Evolutionary conservation across 2,113 vertebrate genomes (phyloP), one percentile per base, ranked within the genome.

Genomic region (Amazona vittata): DNA sequence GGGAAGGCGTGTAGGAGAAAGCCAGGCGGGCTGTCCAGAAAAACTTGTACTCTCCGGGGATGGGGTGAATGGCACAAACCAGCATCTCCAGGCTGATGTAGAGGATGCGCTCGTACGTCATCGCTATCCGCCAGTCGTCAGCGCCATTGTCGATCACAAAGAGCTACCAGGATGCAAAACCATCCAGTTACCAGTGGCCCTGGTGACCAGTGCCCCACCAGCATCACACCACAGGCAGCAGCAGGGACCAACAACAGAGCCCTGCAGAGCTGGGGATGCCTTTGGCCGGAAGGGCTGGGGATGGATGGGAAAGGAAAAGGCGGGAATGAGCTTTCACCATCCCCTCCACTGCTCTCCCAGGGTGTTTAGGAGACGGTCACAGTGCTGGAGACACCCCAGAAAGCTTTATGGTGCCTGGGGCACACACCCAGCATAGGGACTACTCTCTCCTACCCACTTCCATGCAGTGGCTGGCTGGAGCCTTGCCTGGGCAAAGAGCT

Each of bases 91-190:
- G 97, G 85, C 99, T 98, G 90, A 99, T 99, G 95, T 99, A 99
- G 89, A 99, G 98, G 94, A 99, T 99, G 89, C 99, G 98, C 97
- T 99, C 99, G 22, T 99, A 99, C 0, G 99, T 99, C 99, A 99
- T 99, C 43, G 99, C 99, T 67, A 99, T 99, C 94, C 99, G 98
- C 99, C 99, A 99, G 98, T 99, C 99, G 12, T 99, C 99, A 0
- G 99, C 99, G 8, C 99, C 99, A 1, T 99, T 99, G 98, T 99
- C 99, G 12, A 99, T 99, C 98, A 99, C 98, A 14, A 99, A 99
- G 83, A 99, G 99, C 99, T 99, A 94, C 55, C 41, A 1, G 63
- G 88, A 44, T 4, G 44, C 20, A 87, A 79, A 82, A 94, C 10
- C 88, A 57, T 6, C 0, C 0, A 0, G 24, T 97, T 43, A 97